Percentiles rank a stretch among this genome's conserved stretches.
Conservation (phyloP, 2,113 vertebrate species). For the Galemys pyrenaicus region DNA sequence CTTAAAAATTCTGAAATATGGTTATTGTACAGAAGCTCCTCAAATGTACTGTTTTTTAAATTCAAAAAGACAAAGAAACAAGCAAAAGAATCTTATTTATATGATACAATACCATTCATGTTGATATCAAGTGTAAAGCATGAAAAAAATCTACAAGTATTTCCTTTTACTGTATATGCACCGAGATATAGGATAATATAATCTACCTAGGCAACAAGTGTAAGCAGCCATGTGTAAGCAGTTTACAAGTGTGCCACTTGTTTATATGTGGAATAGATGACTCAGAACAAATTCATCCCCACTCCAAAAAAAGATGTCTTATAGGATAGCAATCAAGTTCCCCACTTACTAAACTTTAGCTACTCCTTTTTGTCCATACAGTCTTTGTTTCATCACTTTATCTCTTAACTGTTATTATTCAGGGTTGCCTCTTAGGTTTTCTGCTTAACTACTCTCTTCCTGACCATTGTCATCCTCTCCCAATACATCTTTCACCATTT, state of each 20-base stretch:
- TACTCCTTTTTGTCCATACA: not conserved
- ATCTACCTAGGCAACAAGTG: not conserved
- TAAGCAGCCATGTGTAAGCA: not conserved
- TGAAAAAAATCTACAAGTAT: not conserved
- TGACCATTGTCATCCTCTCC: not conserved
- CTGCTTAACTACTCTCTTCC: not conserved
- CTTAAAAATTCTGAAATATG: conserved; percentile 31
- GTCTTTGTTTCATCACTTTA: not conserved
- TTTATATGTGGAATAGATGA: not conserved
- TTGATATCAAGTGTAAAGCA: not conserved
- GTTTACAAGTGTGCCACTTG: not conserved
- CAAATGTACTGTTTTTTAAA: not conserved
- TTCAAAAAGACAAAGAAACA: conserved; percentile 1
- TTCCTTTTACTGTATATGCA: not conserved
- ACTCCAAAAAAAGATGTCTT: not conserved
- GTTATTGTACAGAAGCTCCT: not conserved
- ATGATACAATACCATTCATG: not conserved
- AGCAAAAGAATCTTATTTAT: not conserved
- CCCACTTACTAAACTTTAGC: too few species aligned
- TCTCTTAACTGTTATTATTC: not conserved
- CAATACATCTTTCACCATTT: not conserved
- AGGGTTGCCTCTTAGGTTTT: not conserved
- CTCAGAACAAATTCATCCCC: not conserved
- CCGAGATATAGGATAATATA: not conserved
- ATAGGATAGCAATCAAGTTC: not conserved